phyloP scores from a whole-genome alignment of 2,888 invertebrate species.

The Tortrix viridana region DNA sequence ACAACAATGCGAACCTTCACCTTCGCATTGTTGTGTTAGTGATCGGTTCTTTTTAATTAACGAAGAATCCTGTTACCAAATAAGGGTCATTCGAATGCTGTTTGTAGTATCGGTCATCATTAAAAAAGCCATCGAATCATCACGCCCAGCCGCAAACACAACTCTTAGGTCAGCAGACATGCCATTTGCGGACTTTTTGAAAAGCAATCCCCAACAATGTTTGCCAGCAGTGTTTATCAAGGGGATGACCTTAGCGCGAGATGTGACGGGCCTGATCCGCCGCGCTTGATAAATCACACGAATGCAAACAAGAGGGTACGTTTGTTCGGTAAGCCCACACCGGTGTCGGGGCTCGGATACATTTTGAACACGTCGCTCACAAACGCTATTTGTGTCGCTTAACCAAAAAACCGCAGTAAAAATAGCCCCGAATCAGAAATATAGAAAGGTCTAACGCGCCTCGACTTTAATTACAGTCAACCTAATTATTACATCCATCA shows the following conservation, averaged over 20 bases:
- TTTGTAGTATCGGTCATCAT: background rate
- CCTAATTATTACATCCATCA: conserved; percentile 27
- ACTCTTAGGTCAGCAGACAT: conserved; percentile 34
- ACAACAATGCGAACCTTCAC: no score
- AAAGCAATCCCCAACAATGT: conserved; percentile 50
- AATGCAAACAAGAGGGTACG: conserved; percentile 66
- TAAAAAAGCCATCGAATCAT: background rate
- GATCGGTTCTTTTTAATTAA: no score
- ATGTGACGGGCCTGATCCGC: conserved; percentile 65
- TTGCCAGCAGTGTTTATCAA: conserved; percentile 58
- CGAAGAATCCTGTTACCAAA: background rate
- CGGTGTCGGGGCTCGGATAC: conserved; percentile 44
- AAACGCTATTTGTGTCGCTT: conserved; percentile 49
- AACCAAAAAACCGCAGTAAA: conserved; percentile 30
- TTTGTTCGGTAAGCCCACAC: conserved; percentile 50
- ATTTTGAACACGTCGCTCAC: conserved; percentile 49
- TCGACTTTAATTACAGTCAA: conserved; percentile 34
- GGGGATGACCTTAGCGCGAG: conserved; percentile 59
- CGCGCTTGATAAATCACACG: conserved; percentile 74
- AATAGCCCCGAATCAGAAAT: conserved; percentile 20
- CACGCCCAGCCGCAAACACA: conserved; percentile 19
- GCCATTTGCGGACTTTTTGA: conserved; percentile 41
- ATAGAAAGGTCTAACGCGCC: conserved; percentile 18
- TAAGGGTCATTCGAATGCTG: background rate
- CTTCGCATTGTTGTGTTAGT: no score